Evolutionary conservation across 1,140 invertebrate genomes (phyloP).

Genomic region (Macrobrachium rosenbergii): DNA sequence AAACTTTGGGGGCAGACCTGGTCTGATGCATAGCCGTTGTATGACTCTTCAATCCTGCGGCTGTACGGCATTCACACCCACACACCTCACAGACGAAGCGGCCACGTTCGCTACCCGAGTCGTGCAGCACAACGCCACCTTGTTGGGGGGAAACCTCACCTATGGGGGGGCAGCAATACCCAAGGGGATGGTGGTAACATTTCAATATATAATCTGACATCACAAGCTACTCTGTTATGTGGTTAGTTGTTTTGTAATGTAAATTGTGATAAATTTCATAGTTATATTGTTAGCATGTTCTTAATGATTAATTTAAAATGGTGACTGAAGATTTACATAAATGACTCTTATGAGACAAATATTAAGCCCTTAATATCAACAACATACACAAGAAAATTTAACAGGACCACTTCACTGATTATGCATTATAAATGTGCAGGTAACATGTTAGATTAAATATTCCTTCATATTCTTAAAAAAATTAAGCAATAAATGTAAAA

Average conservation of each 20-base stretch:
- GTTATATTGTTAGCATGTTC: too few relatives aligned
- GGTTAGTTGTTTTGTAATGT: neutral
- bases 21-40: constrained; percentile 62
- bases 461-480: too few relatives aligned
- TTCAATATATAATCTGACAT: constrained; percentile 20
- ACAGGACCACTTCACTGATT: too few relatives aligned
- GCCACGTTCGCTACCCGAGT: constrained; percentile 56
- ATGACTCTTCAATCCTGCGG: constrained; percentile 59
- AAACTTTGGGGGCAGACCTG: constrained; percentile 36
- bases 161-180: neutral
- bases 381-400: too few relatives aligned
- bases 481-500: too few relatives aligned
- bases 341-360: too few relatives aligned
- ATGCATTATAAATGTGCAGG: too few relatives aligned
- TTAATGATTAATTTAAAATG: too few relatives aligned
- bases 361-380: too few relatives aligned
- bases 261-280: neutral
- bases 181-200: neutral
- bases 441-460: too few relatives aligned
- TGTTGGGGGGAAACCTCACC: constrained; percentile 38
- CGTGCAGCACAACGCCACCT: constrained; percentile 53
- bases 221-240: neutral
- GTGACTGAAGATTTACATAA: too few relatives aligned
- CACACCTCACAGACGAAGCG: constrained; percentile 53
- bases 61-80: constrained; percentile 56